Conservation (phyloP, 2,113 vertebrate species). For the Campylomormyrus tamandua region DNA sequence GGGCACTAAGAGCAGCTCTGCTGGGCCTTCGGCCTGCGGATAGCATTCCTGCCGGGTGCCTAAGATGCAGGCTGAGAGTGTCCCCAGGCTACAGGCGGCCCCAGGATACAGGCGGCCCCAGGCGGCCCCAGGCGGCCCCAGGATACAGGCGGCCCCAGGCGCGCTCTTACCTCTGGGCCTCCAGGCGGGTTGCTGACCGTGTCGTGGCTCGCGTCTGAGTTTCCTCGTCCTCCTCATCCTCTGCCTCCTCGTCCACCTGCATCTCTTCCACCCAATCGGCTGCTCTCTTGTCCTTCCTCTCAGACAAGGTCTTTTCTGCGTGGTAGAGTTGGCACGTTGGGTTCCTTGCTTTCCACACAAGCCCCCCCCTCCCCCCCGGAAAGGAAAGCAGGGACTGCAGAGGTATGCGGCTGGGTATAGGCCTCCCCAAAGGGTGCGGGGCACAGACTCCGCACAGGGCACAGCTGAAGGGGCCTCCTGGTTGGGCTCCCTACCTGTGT, state of each 20-base stretch:
- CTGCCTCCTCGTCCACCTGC: constrained; percentile 60
- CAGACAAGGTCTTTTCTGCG: constrained; percentile 52
- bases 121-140: too few relatives aligned
- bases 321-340: background rate
- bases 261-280: constrained; percentile 58
- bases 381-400: constrained; percentile 11
- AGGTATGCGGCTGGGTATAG: background rate
- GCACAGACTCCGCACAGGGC: background rate
- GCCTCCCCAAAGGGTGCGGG: background rate
- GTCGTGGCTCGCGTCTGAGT: constrained; percentile 71
- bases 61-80: background rate
- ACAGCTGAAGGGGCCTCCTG: background rate
- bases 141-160: background rate
- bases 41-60: background rate
- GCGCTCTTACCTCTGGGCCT: constrained; percentile 75
- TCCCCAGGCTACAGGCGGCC: too few relatives aligned
- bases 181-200: constrained; percentile 72
- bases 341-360: background rate
- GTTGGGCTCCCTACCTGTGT: constrained; percentile 57
- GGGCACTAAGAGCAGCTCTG: background rate
- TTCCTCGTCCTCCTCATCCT: constrained; percentile 54
- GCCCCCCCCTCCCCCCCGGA: background rate
- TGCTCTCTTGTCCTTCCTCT: constrained; percentile 68
- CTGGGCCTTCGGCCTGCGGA: background rate
- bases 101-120: constrained; percentile 25